Evolutionary conservation across 1,140 invertebrate species (phyloP), one percentile per base, ranked within the genome.

Genomic region (Akabosia matsudoensis): DNA sequence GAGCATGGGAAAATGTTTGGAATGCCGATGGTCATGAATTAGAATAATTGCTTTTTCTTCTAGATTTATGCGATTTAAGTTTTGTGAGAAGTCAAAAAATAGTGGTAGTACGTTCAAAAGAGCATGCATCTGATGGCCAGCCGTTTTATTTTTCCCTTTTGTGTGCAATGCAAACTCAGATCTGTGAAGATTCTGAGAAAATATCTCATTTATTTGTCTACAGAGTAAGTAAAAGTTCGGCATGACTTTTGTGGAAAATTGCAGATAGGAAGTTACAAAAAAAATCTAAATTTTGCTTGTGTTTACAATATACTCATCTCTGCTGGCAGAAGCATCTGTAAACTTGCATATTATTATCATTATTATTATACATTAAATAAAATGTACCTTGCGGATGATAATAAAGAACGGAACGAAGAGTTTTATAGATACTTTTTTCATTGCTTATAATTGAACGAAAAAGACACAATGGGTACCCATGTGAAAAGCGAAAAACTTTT

Each of bases 1-100:
- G 76, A 77, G 76, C 76, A 33, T 77, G 76, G 73, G 76, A 77
- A 77, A 77, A 77, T 77, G 76, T 77, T 77, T 77, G 76, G 76
- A 74, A 77, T 77, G 73, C 76, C 76, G 72, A 77, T 74, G 71
- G 75, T 76, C 75, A 76, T 76, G 75, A 76, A 76, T 76, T 76
- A 77, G 73, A 77, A 77, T 77, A 77, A 77, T 77, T 77, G 76
- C 76, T 74, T 64, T 73, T 71, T 70, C 67, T 61, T 71, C 67
- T 51, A 37, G 61, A 52, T 56, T 75, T 70, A 75, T 75, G 70
- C 45, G 64, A 70, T 75, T 31, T 33, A n/a, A 75, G 64, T 75
- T 75, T 45, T 54, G 26, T 37, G 31, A 34, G 34, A 24, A 22
- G 31, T 30, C 37, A 45, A 30, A 16, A 33, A 22, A 26, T 31